These are phyloP conservation scores for Lacanobia oleracea DNA, from an alignment of 2,888 invertebrate species.

Conservation along the genomic window DNA sequence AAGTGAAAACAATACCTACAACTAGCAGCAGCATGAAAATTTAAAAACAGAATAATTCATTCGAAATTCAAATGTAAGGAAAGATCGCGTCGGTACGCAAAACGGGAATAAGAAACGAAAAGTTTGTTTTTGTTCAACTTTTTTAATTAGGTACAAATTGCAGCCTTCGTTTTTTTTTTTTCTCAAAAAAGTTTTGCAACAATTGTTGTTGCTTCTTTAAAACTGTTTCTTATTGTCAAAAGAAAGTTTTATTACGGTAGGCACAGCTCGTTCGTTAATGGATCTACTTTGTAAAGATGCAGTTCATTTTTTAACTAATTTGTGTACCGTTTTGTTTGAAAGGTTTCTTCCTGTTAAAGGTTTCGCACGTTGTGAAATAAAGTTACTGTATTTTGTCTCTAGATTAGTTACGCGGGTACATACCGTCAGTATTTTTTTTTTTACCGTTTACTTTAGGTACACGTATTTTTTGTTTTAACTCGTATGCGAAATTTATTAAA, in stretches of 20 bases:
- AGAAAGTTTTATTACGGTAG: constrained; percentile 66
- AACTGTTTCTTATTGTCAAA: constrained; percentile 47
- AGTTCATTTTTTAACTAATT: constrained; percentile 30
- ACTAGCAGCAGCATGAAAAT: not conserved
- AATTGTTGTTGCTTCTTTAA: constrained; percentile 44
- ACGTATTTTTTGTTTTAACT: not conserved
- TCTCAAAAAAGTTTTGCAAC: constrained; percentile 49
- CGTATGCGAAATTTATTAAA: constrained; percentile 9
- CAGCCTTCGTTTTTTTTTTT: constrained; percentile 28
- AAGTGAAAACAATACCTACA: not conserved
- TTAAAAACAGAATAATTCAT: not conserved
- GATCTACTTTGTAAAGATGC: constrained; percentile 38
- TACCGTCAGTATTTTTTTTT: not conserved
- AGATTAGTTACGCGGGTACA: not conserved
- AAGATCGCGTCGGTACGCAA: constrained; percentile 3
- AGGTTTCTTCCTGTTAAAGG: not conserved
- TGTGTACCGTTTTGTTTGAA: constrained; percentile 26
- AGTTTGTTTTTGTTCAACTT: constrained; percentile 18
- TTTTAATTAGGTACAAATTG: constrained; percentile 26
- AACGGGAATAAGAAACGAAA: constrained; percentile 42
- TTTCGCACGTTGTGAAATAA: constrained; percentile 14
- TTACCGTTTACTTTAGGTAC: not conserved
- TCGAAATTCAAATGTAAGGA: no score
- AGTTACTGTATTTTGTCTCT: not conserved
- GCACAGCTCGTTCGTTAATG: constrained; percentile 28